Evolutionary conservation across 37 sponge, comb jelly and placozoan species (phyloP), one percentile per base, ranked within the genome.

Genomic region (Chondrilla cf. caribensis): DNA sequence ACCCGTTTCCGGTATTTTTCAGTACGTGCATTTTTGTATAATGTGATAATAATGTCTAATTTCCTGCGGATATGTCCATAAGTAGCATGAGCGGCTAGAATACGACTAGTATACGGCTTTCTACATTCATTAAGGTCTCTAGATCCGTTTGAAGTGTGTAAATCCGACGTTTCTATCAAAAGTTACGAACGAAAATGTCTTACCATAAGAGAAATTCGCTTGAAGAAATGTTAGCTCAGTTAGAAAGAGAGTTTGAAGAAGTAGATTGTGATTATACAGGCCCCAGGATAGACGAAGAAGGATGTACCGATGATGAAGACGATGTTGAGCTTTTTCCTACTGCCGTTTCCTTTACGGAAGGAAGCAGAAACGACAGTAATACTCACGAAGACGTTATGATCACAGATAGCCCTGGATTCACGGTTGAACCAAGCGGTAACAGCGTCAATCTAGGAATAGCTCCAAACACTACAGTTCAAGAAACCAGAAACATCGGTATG

Each of bases 61-160:
- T 26, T 67, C 4, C 33, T 26, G 68, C 68, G 68, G 29, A 18
- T 67, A 33, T 67, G 14, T 67, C 68, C 2, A 33, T 1, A 3
- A 7, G 32, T 26, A 67, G 4, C 35, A 0, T 31, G 2, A 33
- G 35, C 68, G 68, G 35, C 0, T 26, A 29, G 32, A 33, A 67
- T 67, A 67, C 35, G 68, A 26, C 68, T 67, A 29, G 68, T 67
- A 31, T 67, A 67, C 68, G 35, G 29, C 35, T 17, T 67, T 67
- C 68, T 26, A 17, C 29, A 33, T 29, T 29, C 68, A 8, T 67
- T 60, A 28, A 7, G 24, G 19, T 60, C 5, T 26, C 28, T 28
- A 26, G 7, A 7, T 6, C 4, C 15, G 5, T 60, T 60, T 60
- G 28, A 60, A 60, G 28, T 22, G 64, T 7, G 29, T 22, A 19